These are phyloP conservation scores for Cossypha heuglini DNA, from an alignment of 2,797 vertebrate genomes.

Conservation along the genomic window DNA sequence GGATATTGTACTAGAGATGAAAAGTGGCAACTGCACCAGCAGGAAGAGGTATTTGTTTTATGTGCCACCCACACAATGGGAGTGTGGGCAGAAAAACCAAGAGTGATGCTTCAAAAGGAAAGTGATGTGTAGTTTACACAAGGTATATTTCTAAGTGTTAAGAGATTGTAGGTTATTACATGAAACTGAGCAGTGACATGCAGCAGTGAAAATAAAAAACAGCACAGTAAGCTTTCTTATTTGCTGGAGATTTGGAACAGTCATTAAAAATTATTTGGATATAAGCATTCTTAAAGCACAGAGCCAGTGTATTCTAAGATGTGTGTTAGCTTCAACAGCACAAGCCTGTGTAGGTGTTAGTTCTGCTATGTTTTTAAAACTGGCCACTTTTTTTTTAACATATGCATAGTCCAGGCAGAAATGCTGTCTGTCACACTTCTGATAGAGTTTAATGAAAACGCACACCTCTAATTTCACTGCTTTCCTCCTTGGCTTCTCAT, in stretches of 20 bases:
- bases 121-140: background rate
- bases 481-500: background rate
- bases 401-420: background rate
- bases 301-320: background rate
- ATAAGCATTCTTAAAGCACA: background rate
- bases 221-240: background rate
- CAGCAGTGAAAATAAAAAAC: background rate
- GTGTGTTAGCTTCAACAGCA: background rate
- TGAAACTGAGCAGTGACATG: background rate
- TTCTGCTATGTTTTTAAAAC: background rate
- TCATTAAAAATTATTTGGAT: background rate
- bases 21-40: constrained; percentile 25
- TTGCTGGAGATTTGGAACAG: background rate
- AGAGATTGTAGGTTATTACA: background rate
- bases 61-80: background rate
- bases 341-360: background rate
- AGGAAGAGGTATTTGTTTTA: constrained; percentile 39
- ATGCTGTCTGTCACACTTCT: background rate
- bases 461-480: background rate
- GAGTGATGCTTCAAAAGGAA: background rate
- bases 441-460: background rate
- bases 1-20: constrained; percentile 50
- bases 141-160: background rate
- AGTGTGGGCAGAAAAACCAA: background rate
- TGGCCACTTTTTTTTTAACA: rapidly evolving